phyloP scores from a whole-genome alignment of 1,140 invertebrate genomes.

The Heliconius hewitsoni region DNA sequence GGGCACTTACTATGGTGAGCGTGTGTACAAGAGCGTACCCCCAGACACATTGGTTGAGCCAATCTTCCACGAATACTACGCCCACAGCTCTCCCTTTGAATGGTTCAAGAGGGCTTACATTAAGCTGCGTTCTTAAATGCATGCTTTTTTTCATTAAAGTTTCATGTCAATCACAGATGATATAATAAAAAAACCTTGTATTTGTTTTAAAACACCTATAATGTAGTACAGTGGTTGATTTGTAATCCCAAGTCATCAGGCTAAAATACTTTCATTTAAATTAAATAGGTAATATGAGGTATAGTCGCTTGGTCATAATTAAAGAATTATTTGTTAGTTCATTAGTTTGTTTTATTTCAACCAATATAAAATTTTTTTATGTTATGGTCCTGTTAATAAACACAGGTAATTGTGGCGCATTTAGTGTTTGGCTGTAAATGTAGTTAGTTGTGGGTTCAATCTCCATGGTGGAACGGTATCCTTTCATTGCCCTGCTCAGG shows the following conservation, averaged over 20 bases:
- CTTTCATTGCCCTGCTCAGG: too few species aligned
- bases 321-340: slow-evolving; percentile 31
- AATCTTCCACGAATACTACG: slow-evolving; percentile 86
- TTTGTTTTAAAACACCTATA: neutral
- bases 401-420: too few species aligned
- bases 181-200: too few species aligned
- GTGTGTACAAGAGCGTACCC: slow-evolving; percentile 85
- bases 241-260: neutral
- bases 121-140: slow-evolving; percentile 80
- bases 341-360: slow-evolving; percentile 16
- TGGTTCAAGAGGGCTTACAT: slow-evolving; percentile 80
- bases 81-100: slow-evolving; percentile 82
- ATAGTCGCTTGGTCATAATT: slow-evolving; percentile 35
- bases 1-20: slow-evolving; percentile 92
- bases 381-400: too few species aligned
- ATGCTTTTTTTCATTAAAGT: slow-evolving; percentile 17
- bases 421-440: too few species aligned
- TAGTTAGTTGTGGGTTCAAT: too few species aligned
- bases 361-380: neutral
- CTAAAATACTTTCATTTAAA: neutral
- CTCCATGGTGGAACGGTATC: too few species aligned
- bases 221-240: neutral
- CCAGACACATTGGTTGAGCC: slow-evolving; percentile 83
- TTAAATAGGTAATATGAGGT: slow-evolving; percentile 10
- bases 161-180: slow-evolving; percentile 6